Evolutionary conservation across 1,140 invertebrate species (phyloP).

Genomic region (Euura saliciscinereae): DNA sequence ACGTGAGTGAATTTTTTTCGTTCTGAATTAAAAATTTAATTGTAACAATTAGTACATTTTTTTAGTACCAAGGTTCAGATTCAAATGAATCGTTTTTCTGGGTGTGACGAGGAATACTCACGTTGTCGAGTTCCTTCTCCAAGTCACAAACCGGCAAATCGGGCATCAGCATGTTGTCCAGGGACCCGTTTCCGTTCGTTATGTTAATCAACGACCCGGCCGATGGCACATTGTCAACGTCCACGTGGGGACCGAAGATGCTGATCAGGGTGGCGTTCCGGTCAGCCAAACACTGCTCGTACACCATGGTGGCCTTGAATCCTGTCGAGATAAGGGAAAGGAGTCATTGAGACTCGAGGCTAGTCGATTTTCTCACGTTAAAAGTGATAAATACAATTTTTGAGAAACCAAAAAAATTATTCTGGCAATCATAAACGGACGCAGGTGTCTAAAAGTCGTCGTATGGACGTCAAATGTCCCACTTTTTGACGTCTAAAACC

Average conservation of each 20-base stretch:
- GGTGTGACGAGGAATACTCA: conserved; percentile 59
- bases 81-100: neutral
- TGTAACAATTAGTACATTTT: neutral
- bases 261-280: conserved; percentile 66
- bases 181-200: conserved; percentile 64
- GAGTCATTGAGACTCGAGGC: neutral
- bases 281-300: conserved; percentile 74
- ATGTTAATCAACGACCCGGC: conserved; percentile 62
- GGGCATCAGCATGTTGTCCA: conserved; percentile 66
- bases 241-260: conserved; percentile 59
- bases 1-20: too few species aligned
- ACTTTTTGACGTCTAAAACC: too few species aligned
- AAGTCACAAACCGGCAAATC: conserved; percentile 79
- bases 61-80: neutral
- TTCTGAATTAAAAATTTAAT: too few species aligned
- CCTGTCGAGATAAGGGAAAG: conserved; percentile 45
- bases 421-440: too few species aligned
- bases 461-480: too few species aligned
- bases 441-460: too few species aligned
- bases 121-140: conserved; percentile 86
- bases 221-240: conserved; percentile 60
- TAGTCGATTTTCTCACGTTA: too few species aligned
- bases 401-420: too few species aligned
- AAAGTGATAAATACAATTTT: too few species aligned
- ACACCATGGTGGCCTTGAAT: conserved; percentile 88